Conservation (phyloP, 1,140 invertebrate species). For the Drosophila nigrodunni region DNA sequence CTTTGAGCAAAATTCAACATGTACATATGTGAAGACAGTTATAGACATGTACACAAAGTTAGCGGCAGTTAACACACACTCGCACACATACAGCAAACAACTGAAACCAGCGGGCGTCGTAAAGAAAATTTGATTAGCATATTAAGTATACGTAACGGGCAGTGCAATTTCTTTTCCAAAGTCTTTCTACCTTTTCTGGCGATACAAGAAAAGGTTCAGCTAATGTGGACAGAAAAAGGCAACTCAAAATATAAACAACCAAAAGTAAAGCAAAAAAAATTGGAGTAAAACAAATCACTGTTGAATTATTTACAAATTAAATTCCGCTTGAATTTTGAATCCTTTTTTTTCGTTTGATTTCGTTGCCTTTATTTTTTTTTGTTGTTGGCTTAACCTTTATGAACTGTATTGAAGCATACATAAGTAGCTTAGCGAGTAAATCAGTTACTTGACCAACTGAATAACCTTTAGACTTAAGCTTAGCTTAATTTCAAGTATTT, state of each 20-base stretch:
- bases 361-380: background rate
- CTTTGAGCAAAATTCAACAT: conserved; percentile 16
- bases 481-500: background rate
- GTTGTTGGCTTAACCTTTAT: background rate
- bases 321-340: conserved; percentile 2
- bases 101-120: background rate
- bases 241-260: conserved; percentile 32
- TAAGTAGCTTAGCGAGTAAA: conserved; percentile 34
- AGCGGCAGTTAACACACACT: conserved; percentile 27
- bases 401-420: conserved; percentile 26
- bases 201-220: conserved; percentile 9
- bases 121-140: conserved; percentile 63
- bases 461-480: conserved; percentile 18
- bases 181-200: conserved; percentile 4
- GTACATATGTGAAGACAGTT: conserved; percentile 12
- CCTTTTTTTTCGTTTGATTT: conserved; percentile 3
- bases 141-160: conserved; percentile 62
- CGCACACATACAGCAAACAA: background rate
- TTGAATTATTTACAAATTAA: conserved; percentile 55
- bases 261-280: background rate
- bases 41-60: conserved; percentile 38
- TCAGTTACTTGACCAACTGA: conserved; percentile 6
- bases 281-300: conserved; percentile 51
- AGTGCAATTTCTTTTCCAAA: conserved; percentile 36
- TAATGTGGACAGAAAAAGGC: conserved; percentile 20